A percentile compares a stretch with the other conserved stretches of the same genome.
Conservation (phyloP, 2,888 invertebrate genomes). For the Hydriomena furcata region DNA sequence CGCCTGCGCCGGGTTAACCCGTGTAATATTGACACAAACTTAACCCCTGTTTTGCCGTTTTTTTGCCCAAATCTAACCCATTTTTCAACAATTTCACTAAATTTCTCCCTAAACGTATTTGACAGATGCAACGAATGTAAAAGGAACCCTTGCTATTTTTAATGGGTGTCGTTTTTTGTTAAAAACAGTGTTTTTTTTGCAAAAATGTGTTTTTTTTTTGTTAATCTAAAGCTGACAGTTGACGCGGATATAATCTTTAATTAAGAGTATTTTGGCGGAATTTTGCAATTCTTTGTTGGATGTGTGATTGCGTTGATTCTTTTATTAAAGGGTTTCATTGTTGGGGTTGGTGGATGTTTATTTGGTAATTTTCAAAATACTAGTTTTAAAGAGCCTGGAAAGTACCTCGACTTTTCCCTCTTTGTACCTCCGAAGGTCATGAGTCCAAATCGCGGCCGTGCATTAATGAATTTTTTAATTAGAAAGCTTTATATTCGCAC, state of each 20-base stretch:
- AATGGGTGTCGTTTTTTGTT: constrained; percentile 72
- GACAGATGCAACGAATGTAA: constrained; percentile 66
- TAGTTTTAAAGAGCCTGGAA: no score
- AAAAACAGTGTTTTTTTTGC: constrained; percentile 38
- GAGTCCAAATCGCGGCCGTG: no score
- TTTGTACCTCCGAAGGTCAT: no score
- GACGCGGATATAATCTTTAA: constrained; percentile 83
- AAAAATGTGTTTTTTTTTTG: constrained; percentile 55
- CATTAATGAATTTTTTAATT: no score
- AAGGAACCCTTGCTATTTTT: constrained; percentile 73
- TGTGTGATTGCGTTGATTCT: constrained; percentile 66
- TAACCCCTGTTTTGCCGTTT: constrained; percentile 70
- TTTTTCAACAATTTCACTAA: constrained; percentile 76
- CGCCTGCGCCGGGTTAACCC: constrained; percentile 59
- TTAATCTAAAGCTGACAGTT: constrained; percentile 80
- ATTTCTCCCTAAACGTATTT: constrained; percentile 63
- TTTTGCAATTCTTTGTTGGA: constrained; percentile 48
- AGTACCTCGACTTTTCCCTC: no score
- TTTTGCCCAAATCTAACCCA: constrained; percentile 75
- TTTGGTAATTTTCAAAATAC: background rate
- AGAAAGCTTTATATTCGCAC: no score
- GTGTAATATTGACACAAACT: constrained; percentile 50
- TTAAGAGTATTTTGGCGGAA: constrained; percentile 72
- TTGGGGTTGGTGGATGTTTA: constrained; percentile 8
- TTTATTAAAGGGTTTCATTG: constrained; percentile 53